Evolutionary conservation across 2,797 vertebrate species (phyloP).

Genomic region (Philypnodon macrostomus): DNA sequence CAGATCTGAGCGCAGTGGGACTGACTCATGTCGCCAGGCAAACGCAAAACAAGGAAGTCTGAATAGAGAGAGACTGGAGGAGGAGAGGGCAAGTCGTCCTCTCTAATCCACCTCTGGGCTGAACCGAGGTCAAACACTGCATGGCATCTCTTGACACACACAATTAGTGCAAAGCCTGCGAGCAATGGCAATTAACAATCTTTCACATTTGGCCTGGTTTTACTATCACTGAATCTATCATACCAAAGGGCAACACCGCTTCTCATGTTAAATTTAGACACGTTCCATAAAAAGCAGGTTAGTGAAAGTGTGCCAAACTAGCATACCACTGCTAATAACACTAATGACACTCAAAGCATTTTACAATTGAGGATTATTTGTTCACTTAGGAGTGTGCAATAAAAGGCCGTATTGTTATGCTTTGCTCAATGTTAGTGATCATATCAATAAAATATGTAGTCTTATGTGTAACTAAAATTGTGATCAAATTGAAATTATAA

Average conservation of each 20-base stretch:
- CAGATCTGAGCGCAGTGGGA: constrained; percentile 63
- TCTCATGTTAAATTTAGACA: constrained; percentile 22
- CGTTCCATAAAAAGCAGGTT: constrained; percentile 25
- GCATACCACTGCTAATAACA: too few relatives aligned
- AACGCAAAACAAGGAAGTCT: constrained; percentile 55
- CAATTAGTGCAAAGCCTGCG: constrained; percentile 28
- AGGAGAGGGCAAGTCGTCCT: constrained; percentile 33
- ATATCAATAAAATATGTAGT: too few relatives aligned
- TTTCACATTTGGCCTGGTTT: constrained; percentile 44
- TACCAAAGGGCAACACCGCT: constrained; percentile 19
- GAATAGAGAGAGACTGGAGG: constrained; percentile 19
- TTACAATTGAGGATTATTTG: too few relatives aligned
- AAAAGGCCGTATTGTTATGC: too few relatives aligned
- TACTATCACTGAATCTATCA: constrained; percentile 22
- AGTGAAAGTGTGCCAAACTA: constrained; percentile 22
- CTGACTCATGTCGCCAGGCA: constrained; percentile 64
- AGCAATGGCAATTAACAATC: constrained; percentile 26
- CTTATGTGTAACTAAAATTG: too few relatives aligned
- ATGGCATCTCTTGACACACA: constrained; percentile 26
- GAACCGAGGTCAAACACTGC: constrained; percentile 55
- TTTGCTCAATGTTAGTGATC: too few relatives aligned
- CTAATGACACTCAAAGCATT: too few relatives aligned
- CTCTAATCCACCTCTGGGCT: constrained; percentile 54
- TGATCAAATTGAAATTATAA: too few relatives aligned
- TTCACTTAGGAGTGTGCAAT: too few relatives aligned